Percentiles rank a stretch among this genome's conserved stretches.
Conservation (phyloP, 2,888 invertebrate genomes). For the Drosophila suboccidentalis region DNA sequence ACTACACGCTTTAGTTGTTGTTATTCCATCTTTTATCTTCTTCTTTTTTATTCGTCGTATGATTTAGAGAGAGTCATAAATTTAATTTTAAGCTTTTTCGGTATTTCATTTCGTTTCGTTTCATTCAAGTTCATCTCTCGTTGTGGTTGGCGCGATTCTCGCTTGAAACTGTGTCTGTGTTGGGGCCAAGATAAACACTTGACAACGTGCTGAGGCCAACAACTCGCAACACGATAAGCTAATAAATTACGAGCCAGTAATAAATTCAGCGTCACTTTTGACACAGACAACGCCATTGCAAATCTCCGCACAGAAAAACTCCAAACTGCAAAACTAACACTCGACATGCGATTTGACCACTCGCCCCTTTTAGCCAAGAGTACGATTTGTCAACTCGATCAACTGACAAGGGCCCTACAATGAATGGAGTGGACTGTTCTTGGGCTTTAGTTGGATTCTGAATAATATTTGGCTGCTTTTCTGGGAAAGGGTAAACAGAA, state of each 20-base stretch:
- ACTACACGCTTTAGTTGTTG: slow-evolving; percentile 43
- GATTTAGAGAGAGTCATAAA: slow-evolving; percentile 83
- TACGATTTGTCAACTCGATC: slow-evolving; percentile 37
- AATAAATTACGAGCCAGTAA: slow-evolving; percentile 71
- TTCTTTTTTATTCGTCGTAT: slow-evolving; percentile 61
- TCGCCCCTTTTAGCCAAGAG: slow-evolving; percentile 13
- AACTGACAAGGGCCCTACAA: slow-evolving; percentile 24
- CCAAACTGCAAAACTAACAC: slow-evolving; percentile 12
- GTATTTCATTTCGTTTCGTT: slow-evolving; percentile 72
- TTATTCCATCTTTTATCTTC: slow-evolving; percentile 37
- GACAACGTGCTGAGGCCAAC: slow-evolving; percentile 80
- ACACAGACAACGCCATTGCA: slow-evolving; percentile 50
- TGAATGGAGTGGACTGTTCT: slow-evolving; percentile 7
- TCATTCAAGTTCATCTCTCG: slow-evolving; percentile 39
- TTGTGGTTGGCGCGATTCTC: slow-evolving; percentile 14
- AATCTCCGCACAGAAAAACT: not conserved
- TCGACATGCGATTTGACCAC: slow-evolving; percentile 14
- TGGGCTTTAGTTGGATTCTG: slow-evolving; percentile 9
- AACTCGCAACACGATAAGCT: slow-evolving; percentile 71
- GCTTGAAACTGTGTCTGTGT: slow-evolving; percentile 24
- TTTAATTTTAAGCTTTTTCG: slow-evolving; percentile 76
- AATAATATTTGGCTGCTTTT: not conserved
- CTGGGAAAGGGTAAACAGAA: too few species aligned
- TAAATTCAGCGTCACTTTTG: slow-evolving; percentile 76
- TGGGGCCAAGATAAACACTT: slow-evolving; percentile 76